Evolutionary conservation across 30 jellyfish, hydroid and myxozoan species (phyloP).

Genomic region (Chrysaora quinquecirrha): DNA sequence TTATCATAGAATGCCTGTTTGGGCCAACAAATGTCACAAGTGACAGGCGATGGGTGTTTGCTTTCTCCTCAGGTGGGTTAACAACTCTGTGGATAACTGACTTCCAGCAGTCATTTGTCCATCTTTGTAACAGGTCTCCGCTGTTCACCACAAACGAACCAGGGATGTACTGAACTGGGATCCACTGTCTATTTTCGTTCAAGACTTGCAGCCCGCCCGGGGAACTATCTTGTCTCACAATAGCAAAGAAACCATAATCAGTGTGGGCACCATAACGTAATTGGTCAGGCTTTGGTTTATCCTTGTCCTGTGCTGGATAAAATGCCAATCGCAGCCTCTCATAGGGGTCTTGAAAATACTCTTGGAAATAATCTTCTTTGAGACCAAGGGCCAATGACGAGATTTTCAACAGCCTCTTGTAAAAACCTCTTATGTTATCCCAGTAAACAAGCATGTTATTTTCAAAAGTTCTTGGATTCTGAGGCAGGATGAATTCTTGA

Average conservation of each 20-base stretch:
- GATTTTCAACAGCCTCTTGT: slow-evolving; percentile 41
- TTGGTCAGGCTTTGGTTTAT: slow-evolving; percentile 39
- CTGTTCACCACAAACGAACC: slow-evolving; percentile 53
- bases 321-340: slow-evolving; percentile 63
- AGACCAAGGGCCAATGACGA: slow-evolving; percentile 58
- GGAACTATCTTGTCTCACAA: slow-evolving; percentile 57
- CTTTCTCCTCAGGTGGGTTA: slow-evolving; percentile 51
- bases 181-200: slow-evolving; percentile 49
- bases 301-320: slow-evolving; percentile 55
- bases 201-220: slow-evolving; percentile 67
- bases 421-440: slow-evolving; percentile 27
- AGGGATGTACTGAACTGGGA: slow-evolving; percentile 37
- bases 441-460: slow-evolving; percentile 32
- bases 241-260: slow-evolving; percentile 64
- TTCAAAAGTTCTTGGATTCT: slow-evolving; percentile 32
- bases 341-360: slow-evolving; percentile 48
- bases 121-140: slow-evolving; percentile 66
- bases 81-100: slow-evolving; percentile 73
- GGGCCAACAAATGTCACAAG: slow-evolving; percentile 71
- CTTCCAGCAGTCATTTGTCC: slow-evolving; percentile 78
- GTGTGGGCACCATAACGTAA: slow-evolving; percentile 71
- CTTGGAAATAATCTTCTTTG: slow-evolving; percentile 37
- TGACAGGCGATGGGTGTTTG: slow-evolving; percentile 50
- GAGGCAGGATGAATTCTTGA: slow-evolving; percentile 12
- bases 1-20: slow-evolving; percentile 47